Evolutionary conservation across 2,113 vertebrate species (phyloP).

Genomic region (Clarias gariepinus): DNA sequence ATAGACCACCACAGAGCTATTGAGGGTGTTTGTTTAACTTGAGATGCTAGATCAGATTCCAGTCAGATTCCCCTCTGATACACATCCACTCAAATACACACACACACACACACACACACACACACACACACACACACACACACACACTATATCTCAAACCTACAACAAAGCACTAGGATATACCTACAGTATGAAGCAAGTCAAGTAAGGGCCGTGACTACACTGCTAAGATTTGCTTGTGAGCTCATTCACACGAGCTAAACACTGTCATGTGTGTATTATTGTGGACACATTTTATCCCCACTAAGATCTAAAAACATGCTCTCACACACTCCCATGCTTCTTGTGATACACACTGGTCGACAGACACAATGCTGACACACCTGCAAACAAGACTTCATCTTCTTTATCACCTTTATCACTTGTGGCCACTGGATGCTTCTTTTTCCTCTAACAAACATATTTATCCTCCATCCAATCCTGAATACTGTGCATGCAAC

Average conservation of each 20-base stretch:
- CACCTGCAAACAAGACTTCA: neutral
- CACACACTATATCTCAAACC: neutral
- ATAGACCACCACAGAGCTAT: slow-evolving; percentile 46
- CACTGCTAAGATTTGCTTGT: neutral
- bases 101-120: slow-evolving; percentile 4
- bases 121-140: neutral
- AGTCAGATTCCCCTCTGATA: slow-evolving; percentile 7
- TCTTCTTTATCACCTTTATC: neutral
- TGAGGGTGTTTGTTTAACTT: slow-evolving; percentile 55
- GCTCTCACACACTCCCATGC: neutral
- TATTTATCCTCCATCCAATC: neutral
- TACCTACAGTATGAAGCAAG: neutral
- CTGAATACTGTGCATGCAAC: too few relatives aligned
- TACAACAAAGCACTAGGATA: neutral
- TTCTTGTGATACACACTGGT: neutral
- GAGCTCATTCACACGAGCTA: neutral
- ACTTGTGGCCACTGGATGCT: neutral
- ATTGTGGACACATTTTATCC: neutral
- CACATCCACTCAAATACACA: neutral
- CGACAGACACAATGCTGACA: neutral
- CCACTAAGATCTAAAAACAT: neutral
- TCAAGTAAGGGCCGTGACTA: neutral
- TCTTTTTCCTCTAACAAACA: neutral
- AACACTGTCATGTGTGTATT: neutral
- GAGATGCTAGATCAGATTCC: slow-evolving; percentile 51